These are phyloP conservation scores for Cinclus cinclus DNA, from an alignment of 2,113 vertebrate genomes.

Conservation along the genomic window DNA sequence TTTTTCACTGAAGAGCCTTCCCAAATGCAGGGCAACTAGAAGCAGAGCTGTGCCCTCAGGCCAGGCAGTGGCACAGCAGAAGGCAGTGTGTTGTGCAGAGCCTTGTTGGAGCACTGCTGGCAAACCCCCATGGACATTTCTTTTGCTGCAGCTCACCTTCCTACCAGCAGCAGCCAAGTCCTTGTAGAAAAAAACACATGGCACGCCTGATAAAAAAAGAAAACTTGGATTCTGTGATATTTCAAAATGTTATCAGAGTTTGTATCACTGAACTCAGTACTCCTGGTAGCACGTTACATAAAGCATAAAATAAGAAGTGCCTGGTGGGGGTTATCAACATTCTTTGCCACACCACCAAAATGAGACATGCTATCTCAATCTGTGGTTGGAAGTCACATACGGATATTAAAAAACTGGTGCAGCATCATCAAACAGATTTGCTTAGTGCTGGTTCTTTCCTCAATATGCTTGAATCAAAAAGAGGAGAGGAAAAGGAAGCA, in stretches of 20 bases:
- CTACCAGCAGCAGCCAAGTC: not conserved
- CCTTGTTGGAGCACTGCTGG: not conserved
- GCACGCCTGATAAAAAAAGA: not conserved
- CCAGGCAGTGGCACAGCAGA: rapidly evolving
- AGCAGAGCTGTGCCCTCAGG: not conserved
- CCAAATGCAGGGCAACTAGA: not conserved
- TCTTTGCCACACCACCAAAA: not conserved
- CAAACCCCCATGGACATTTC: not conserved
- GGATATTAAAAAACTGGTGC: not conserved
- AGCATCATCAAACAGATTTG: not conserved
- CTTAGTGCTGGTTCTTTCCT: not conserved
- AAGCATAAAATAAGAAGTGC: not conserved
- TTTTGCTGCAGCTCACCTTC: not conserved
- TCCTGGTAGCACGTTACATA: not conserved
- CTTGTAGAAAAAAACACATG: not conserved
- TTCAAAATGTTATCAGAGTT: not conserved
- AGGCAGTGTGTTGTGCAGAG: not conserved
- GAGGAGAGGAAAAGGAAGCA: not conserved
- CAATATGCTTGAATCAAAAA: not conserved
- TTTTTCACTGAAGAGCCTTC: not conserved
- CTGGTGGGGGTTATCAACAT: not conserved
- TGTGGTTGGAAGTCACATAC: not conserved
- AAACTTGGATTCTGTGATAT: not conserved
- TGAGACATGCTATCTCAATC: not conserved
- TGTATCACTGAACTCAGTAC: not conserved